phyloP scores from a whole-genome alignment of 2,888 invertebrate genomes.

The Drosophila algonquin region DNA sequence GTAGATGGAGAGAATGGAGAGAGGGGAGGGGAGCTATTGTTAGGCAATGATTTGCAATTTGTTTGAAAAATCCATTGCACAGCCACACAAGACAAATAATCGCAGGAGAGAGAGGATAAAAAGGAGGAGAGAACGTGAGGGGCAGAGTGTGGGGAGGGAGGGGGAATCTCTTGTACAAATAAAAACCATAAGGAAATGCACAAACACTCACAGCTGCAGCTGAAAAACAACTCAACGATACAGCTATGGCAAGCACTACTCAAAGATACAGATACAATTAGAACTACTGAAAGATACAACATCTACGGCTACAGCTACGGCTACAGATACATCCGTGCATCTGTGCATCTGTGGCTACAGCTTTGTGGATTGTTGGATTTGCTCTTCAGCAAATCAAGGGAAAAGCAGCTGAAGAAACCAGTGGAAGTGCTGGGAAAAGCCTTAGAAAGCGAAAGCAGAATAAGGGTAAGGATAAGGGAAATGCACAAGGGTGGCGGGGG shows the following conservation, averaged over 20 bases:
- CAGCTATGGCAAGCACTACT: neutral
- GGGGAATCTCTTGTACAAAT: conserved; percentile 53
- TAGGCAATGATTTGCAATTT: conserved; percentile 81
- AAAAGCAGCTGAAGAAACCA: neutral
- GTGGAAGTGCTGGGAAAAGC: neutral
- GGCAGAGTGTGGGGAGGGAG: neutral
- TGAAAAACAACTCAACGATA: neutral
- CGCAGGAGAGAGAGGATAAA: neutral
- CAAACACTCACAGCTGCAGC: conserved; percentile 14
- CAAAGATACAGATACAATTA: conserved; percentile 30
- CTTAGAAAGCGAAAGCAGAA: conserved; percentile 54
- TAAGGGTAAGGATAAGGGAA: neutral
- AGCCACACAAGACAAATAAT: conserved; percentile 76
- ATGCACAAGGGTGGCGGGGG: conserved; percentile 1
- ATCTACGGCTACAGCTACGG: neutral
- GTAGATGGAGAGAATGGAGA: conserved; percentile 5
- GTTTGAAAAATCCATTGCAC: conserved; percentile 79
- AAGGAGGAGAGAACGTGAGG: neutral
- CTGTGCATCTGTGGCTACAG: conserved; percentile 40
- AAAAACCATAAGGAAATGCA: conserved; percentile 70
- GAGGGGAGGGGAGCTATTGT: conserved; percentile 65
- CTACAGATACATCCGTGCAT: conserved; percentile 2
- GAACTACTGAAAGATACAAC: conserved; percentile 7
- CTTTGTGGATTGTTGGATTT: conserved; percentile 34
- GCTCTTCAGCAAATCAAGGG: conserved; percentile 26